A percentile compares a stretch with the other conserved stretches of the same genome.
Evolutionary conservation across 2,888 invertebrate genomes (phyloP).

Genomic region (Noctua janthe): DNA sequence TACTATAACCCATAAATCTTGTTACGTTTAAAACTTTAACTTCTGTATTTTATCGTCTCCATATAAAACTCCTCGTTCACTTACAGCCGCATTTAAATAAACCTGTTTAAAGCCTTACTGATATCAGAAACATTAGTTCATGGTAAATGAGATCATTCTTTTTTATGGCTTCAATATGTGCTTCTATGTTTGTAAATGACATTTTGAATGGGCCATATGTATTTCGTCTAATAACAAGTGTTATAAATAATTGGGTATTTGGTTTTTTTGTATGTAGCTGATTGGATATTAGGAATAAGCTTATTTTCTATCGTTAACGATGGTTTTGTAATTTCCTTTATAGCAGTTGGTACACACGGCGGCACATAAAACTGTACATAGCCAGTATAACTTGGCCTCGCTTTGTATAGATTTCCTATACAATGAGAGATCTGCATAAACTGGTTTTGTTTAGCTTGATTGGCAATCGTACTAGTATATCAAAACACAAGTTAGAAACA

Average conservation of each 20-base stretch:
- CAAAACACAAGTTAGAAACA: not conserved
- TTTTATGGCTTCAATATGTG: constrained; percentile 59
- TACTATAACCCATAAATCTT: constrained; percentile 16
- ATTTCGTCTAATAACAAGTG: constrained; percentile 33
- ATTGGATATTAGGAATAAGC: constrained; percentile 12
- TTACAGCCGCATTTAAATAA: constrained; percentile 30
- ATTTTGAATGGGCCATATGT: constrained; percentile 47
- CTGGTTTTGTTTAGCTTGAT: no score
- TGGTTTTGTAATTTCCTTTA: not conserved
- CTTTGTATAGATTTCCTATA: no score
- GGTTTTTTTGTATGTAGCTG: constrained; percentile 20
- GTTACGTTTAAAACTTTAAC: constrained; percentile 19
- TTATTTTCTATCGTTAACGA: not conserved
- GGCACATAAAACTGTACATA: no score
- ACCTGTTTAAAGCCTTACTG: constrained; percentile 43
- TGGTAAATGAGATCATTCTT: constrained; percentile 56
- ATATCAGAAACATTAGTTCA: constrained; percentile 46
- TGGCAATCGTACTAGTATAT: no score
- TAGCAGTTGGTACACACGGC: not conserved
- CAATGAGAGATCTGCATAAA: no score
- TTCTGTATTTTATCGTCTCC: constrained; percentile 44
- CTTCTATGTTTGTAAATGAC: constrained; percentile 48
- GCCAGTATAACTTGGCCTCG: no score
- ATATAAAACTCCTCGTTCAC: constrained; percentile 20
- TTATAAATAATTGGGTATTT: constrained; percentile 43